Base-by-base conservation (phyloP, 2,888 invertebrate species). In the Argyresthia albistria region DNA sequence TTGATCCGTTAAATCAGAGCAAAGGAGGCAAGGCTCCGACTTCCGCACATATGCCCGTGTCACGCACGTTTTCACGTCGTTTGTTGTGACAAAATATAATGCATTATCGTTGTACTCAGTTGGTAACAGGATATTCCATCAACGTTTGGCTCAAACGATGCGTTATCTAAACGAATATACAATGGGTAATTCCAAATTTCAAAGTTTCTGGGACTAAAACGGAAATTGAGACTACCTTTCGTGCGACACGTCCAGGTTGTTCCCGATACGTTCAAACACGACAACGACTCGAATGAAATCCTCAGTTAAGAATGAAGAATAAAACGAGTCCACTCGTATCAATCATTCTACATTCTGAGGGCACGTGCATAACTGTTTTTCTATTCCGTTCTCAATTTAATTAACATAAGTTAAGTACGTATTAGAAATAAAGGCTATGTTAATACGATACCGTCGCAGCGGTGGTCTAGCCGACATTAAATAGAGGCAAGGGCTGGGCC, bases 1-100 rank as follows among this genome's bases (percentile, higher is more conserved):
- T 61, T 74, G 78, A 81, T 75, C 76, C 82, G 80, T 80, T 78
- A 81, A 83, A 82, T 80, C 69, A 77, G 80, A 73, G 71, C 76
- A 72, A 72, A 58, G 76, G 71, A 66, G 74, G 80, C 77, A 46
- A 71, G 69, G 66, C 69, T 79, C 76, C 63, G 70, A 81, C 79
- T 80, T 82, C 79, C 80, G 72, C 69, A 75, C 81, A 79, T 80
- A 72, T 80, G 76, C 74, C 76, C 70, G 67, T 63, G 61, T 62
- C 61, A 61, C 67, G 79, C 79, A 77, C 73, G 67, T 67, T 62
- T 63, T 62, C 64, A 61, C 48, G 7, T 48, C 12, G 37, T n/a
- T 36, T 12, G 37, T 10, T n/a, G 46, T 6, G 46, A 46, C 46
- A n/a, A 48, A 12, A 48, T 37, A 37, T 48, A 45, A n/a, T 14